Base-by-base conservation (phyloP, 2,888 invertebrate species). In the Nymphalis c-album region DNA sequence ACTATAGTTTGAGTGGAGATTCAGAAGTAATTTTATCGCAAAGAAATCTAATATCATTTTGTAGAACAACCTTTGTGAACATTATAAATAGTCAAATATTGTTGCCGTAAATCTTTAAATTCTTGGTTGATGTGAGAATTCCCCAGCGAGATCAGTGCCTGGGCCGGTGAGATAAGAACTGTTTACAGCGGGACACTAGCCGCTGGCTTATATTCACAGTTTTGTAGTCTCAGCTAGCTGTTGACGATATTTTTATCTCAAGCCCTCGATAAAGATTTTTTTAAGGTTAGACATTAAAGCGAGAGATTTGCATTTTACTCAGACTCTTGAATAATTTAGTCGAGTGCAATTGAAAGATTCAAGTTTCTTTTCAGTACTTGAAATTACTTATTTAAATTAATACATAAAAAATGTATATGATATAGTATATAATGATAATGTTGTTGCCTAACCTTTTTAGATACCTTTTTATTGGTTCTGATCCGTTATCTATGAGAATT, bases 141-240 rank as follows among this genome's bases (percentile, higher is more conserved):
- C 48, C 57, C 50, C 67, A 65, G 78, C 76, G 75, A 78, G 80
- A 83, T 84, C 78, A 78, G 77, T 78, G 84, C 78, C 85, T 87
- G 87, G 76, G 70, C 75, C 74, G 72, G 71, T 76, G 77, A 78
- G 88, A 88, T 88, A 88, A 86, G 81, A 64, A 68, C 79, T 85
- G 84, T 87, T 86, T 84, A 85, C 83, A 81, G 79, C 79, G 78
- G 80, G 76, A 78, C 76, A 76, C 75, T 74, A 74, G 77, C 69
- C 71, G 71, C 60, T 69, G 74, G 70, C 77, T 80, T 82, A 78
- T 77, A 40, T 75, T 76, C 76, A 79, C 80, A 77, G 78, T 82
- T 81, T 79, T 82, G 80, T 82, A 73, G 77, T 78, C 79, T 78
- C 76, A 60, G 62, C 59, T 55, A 50, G n/a, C 62, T 74, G 75